These are phyloP conservation scores for Xiphias gladius DNA, from an alignment of 2,113 vertebrate genomes.

Conservation along the genomic window DNA sequence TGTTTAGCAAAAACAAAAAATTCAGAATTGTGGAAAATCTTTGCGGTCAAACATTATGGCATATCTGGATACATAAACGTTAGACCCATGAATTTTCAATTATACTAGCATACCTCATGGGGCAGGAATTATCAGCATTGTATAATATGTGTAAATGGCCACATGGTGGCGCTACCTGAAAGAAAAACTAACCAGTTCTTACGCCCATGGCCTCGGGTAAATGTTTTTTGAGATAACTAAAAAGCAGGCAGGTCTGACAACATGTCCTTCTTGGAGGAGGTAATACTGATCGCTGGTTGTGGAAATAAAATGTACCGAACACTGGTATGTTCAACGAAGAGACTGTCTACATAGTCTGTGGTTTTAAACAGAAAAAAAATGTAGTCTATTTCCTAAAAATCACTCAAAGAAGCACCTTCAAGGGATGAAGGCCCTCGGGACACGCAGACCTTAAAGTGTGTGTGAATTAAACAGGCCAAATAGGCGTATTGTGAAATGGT, in stretches of 20 bases:
- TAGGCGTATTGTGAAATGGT: neutral
- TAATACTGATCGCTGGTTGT: conserved; percentile 4
- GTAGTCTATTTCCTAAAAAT: neutral
- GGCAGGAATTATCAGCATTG: neutral
- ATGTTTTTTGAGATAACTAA: neutral
- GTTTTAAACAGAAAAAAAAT: neutral
- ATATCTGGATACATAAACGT: neutral
- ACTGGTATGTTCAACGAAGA: neutral
- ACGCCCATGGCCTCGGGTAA: neutral
- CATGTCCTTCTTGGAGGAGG: neutral
- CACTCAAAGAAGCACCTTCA: neutral
- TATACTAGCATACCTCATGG: neutral
- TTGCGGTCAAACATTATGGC: neutral
- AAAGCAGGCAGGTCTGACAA: neutral
- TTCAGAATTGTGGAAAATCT: neutral
- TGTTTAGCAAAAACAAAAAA: neutral
- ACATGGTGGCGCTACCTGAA: conserved; percentile 34
- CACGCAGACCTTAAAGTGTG: neutral
- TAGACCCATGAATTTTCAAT: neutral
- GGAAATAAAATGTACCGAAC: conserved; percentile 6
- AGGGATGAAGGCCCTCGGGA: neutral
- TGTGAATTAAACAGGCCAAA: conserved; percentile 48
- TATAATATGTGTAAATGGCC: conserved; percentile 4
- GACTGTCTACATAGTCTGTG: neutral
- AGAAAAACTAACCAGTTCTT: neutral